phyloP scores from a whole-genome alignment of 2,888 invertebrate species.

The Syrista parreyssii region DNA sequence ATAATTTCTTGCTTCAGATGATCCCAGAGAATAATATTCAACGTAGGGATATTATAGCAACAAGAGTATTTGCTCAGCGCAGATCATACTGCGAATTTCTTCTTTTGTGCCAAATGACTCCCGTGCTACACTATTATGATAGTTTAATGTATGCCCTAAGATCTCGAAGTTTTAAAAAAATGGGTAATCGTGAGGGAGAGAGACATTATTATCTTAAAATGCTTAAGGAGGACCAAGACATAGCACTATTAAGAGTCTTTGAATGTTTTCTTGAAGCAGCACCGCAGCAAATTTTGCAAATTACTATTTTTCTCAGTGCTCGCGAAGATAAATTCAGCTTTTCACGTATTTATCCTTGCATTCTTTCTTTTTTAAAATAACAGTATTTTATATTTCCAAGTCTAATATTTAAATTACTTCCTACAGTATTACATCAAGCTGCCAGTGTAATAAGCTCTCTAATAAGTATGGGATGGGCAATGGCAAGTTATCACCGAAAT shows the following conservation, averaged over 20 bases:
- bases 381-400: constrained; percentile 61
- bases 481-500: constrained; percentile 87
- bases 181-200: constrained; percentile 71
- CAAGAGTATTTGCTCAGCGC: constrained; percentile 72
- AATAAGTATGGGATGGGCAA: constrained; percentile 90
- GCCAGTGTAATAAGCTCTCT: constrained; percentile 83
- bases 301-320: constrained; percentile 75
- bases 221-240: constrained; percentile 84
- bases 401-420: constrained; percentile 21
- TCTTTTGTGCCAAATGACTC: constrained; percentile 78
- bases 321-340: constrained; percentile 68
- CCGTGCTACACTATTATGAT: constrained; percentile 76
- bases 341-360: constrained; percentile 63
- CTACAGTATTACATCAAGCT: constrained; percentile 73
- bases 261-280: constrained; percentile 87
- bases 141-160: constrained; percentile 73
- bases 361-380: constrained; percentile 32
- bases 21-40: background rate
- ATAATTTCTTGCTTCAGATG: constrained; percentile 5
- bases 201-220: constrained; percentile 77
- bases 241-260: constrained; percentile 79
- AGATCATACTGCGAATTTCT: constrained; percentile 73
- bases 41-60: constrained; percentile 30
- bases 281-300: constrained; percentile 82
- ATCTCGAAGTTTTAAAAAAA: constrained; percentile 73